These are phyloP conservation scores for Riptortus pedestris DNA, from an alignment of 1,140 invertebrate genomes.

Conservation along the genomic window DNA sequence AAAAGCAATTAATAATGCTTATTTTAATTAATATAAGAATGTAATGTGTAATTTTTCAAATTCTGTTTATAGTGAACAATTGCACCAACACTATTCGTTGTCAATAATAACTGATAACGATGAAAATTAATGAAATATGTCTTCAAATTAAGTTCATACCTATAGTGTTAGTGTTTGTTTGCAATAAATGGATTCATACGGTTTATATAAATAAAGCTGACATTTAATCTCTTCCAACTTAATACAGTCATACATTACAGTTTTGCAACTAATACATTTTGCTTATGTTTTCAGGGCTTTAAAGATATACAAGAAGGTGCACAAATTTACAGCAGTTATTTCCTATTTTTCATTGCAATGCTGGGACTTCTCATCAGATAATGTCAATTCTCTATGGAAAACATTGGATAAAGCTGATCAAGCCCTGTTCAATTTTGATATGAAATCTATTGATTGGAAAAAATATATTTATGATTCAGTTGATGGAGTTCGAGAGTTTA, in stretches of 20 bases:
- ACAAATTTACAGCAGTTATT: slow-evolving; percentile 55
- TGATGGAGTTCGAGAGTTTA: slow-evolving; percentile 45
- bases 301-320: slow-evolving; percentile 60
- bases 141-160: not conserved
- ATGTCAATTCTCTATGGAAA: slow-evolving; percentile 48
- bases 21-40: too few species aligned
- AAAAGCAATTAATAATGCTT: too few species aligned
- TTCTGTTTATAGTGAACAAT: too few species aligned
- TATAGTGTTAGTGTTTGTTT: not conserved
- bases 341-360: slow-evolving; percentile 57
- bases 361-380: slow-evolving; percentile 60
- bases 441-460: slow-evolving; percentile 50
- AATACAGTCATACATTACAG: too few species aligned
- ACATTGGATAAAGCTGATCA: slow-evolving; percentile 51
- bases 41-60: too few species aligned
- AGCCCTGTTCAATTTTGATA: slow-evolving; percentile 55
- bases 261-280: not conserved
- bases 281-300: slow-evolving; percentile 45
- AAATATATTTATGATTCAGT: slow-evolving; percentile 47
- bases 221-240: too few species aligned
- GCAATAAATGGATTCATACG: not conserved
- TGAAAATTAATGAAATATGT: not conserved
- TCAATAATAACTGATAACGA: not conserved
- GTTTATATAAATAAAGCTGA: not conserved
- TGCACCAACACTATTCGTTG: too few species aligned